Base-by-base conservation (phyloP, 1,140 invertebrate species). In the Leptopilina boulardi region DNA sequence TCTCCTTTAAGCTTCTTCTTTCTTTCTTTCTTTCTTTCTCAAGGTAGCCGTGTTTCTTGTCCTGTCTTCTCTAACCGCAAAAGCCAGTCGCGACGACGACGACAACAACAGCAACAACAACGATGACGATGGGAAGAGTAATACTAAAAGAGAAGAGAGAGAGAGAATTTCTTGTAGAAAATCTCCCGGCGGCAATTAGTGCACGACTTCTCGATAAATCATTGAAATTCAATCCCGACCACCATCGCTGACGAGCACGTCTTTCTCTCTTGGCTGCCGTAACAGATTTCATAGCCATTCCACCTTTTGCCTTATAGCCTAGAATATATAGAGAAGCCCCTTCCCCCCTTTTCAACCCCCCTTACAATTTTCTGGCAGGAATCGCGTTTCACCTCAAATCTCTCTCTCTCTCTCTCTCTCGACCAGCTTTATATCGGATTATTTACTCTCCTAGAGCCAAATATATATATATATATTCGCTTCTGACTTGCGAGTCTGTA, bases 161-260 rank as follows among this genome's bases (percentile, higher is more conserved):
- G 9, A 9, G 34, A 8, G 77, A 47, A 71, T 47, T 79, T 87
- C 83, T 87, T 84, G 73, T 79, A 71, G 76, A 75, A 85, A 82
- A 70, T 78, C 44, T 72, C n/a, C 71, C 73, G n/a, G 70, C 66
- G 59, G 80, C 85, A 84, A 87, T 87, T 87, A 87, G 84, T 70
- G 59, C 70, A 70, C 70, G 66, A 74, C 77, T 83, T 87, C 71
- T 70, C 81, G 78, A 84, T 86, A 88, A 87, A 88, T 86, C 85
- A 88, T 87, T 87, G 84, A 86, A 86, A 88, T 88, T 86, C 83
- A 85, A 87, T 87, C 80, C 51, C 51, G 70, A 30, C 77, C 76
- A 76, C 56, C 77, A 38, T 18, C 21, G n/a, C 66, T 70, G 73
- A 41, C 56, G 44, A 71, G 26, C 70, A 19, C 11, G 18, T 56